phyloP scores from a whole-genome alignment of 2,797 vertebrate species.

The Sebastes oblongus region DNA sequence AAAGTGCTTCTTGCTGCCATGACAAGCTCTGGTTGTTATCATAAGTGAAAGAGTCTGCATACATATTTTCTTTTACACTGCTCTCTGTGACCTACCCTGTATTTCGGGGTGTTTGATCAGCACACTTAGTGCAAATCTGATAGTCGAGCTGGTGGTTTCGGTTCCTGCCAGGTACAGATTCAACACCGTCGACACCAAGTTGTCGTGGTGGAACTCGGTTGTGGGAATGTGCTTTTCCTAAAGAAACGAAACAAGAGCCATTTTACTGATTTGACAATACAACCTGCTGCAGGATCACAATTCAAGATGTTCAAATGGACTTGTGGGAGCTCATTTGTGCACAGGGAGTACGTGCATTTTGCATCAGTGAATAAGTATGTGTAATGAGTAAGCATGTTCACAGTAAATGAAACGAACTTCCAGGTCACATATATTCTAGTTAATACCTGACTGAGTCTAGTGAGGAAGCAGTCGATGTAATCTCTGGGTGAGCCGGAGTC shows the following conservation, averaged over 20 bases:
- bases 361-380: neutral
- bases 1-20: no score
- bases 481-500: constrained; percentile 68
- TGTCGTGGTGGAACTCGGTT: constrained; percentile 79
- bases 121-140: constrained; percentile 78
- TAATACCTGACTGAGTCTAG: constrained; percentile 64
- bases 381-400: neutral
- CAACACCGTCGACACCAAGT: constrained; percentile 76
- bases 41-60: no score
- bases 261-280: no score
- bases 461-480: constrained; percentile 83
- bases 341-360: neutral
- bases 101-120: constrained; percentile 82
- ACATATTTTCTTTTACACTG: neutral
- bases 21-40: no score
- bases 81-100: constrained; percentile 72
- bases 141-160: constrained; percentile 79
- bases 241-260: neutral
- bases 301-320: no score
- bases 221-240: constrained; percentile 74
- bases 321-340: neutral
- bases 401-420: neutral
- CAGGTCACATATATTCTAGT: neutral
- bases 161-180: constrained; percentile 82
- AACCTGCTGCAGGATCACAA: no score